Evolutionary conservation across 2,797 vertebrate species (phyloP).

Genomic region (Craterocephalus amniculus): DNA sequence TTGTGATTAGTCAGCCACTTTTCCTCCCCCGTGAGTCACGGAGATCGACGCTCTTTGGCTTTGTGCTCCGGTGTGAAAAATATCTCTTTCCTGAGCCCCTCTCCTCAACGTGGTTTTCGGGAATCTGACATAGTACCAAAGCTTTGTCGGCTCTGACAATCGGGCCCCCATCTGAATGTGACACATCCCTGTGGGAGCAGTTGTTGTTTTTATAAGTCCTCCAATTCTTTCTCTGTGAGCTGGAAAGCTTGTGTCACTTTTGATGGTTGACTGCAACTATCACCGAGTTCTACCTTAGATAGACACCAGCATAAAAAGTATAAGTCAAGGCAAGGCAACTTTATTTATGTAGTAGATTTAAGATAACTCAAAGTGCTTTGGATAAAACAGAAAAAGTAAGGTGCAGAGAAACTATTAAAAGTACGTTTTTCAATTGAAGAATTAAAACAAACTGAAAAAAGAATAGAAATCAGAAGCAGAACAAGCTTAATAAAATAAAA

Average conservation of each 20-base stretch:
- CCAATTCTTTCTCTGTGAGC: conserved; percentile 39
- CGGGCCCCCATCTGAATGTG: conserved; percentile 64
- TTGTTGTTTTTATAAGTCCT: conserved; percentile 63
- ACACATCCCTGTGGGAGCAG: conserved; percentile 68
- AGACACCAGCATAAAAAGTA: conserved; percentile 4
- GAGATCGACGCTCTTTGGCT: conserved; percentile 57
- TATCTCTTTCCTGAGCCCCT: conserved; percentile 57
- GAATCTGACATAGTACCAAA: conserved; percentile 68
- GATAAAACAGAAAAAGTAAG: too few species aligned
- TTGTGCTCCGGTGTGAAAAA: conserved; percentile 74
- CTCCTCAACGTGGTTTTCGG: conserved; percentile 62
- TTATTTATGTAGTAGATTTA: too few species aligned
- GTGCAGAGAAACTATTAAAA: too few species aligned
- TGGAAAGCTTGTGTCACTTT: conserved; percentile 39
- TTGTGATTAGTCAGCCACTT: conserved; percentile 79
- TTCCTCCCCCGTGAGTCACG: conserved; percentile 71
- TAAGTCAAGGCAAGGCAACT: neutral
- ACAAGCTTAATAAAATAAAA: too few species aligned
- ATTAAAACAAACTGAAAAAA: too few species aligned
- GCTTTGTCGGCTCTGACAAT: conserved; percentile 65
- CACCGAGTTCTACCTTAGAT: neutral
- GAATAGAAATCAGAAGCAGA: too few species aligned
- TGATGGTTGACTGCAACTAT: conserved; percentile 7
- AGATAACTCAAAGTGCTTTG: too few species aligned
- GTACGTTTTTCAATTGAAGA: too few species aligned